Evolutionary conservation across 2,888 invertebrate species (phyloP).

Genomic region (Andricus curvator): DNA sequence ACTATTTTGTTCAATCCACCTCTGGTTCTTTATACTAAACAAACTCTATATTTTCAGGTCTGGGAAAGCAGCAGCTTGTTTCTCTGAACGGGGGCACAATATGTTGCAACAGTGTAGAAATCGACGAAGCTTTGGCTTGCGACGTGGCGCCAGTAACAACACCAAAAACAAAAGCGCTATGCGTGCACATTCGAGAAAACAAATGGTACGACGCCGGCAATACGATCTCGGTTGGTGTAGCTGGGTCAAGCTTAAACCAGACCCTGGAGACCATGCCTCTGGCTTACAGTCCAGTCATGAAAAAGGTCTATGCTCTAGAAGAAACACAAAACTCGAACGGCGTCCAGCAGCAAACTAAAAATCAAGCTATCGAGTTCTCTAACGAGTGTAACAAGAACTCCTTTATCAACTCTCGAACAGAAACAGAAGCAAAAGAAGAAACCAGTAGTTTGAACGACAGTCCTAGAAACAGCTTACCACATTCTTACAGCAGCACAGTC

Average conservation of each 20-base stretch:
- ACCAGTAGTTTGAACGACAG: slow-evolving; percentile 64
- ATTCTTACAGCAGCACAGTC: slow-evolving; percentile 81
- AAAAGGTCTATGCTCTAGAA: slow-evolving; percentile 83
- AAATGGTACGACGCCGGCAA: slow-evolving; percentile 74
- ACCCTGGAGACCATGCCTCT: slow-evolving; percentile 87
- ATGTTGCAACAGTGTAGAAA: slow-evolving; percentile 70
- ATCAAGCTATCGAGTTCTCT: slow-evolving; percentile 20
- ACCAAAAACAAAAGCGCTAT: slow-evolving; percentile 68
- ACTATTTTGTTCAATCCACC: not conserved
- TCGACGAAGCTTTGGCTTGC: slow-evolving; percentile 69
- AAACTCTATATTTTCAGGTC: slow-evolving; percentile 45
- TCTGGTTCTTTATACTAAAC: slow-evolving; percentile 7
- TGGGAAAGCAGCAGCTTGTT: slow-evolving; percentile 70
- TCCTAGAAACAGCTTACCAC: slow-evolving; percentile 69
- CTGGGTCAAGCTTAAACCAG: slow-evolving; percentile 80
- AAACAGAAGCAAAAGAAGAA: slow-evolving; percentile 53
- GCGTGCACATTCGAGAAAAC: slow-evolving; percentile 73
- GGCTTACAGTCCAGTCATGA: slow-evolving; percentile 87
- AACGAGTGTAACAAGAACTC: slow-evolving; percentile 27
- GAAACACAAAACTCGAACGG: slow-evolving; percentile 42
- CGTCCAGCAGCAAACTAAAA: slow-evolving; percentile 40
- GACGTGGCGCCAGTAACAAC: slow-evolving; percentile 65
- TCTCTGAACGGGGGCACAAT: slow-evolving; percentile 72
- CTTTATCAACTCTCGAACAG: slow-evolving; percentile 10
- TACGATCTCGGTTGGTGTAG: slow-evolving; percentile 69